A percentile compares a stretch with the other conserved stretches of the same genome.
These are phyloP conservation scores for Kryptopterus vitreolus DNA, from an alignment of 2,797 vertebrate genomes.

Conservation along the genomic window DNA sequence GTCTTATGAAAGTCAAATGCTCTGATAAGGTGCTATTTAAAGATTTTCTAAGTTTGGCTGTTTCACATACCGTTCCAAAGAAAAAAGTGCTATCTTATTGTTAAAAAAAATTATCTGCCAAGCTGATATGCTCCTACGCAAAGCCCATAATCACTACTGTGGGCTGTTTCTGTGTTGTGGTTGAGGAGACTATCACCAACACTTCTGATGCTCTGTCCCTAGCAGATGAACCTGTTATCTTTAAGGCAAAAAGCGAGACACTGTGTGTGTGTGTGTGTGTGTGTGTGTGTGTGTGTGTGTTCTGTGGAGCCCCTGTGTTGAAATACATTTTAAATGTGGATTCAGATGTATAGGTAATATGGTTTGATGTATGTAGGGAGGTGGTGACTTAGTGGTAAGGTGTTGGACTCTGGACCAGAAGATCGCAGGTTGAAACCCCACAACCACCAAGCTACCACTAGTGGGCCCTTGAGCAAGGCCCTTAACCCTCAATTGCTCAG, in stretches of 20 bases:
- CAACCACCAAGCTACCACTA: too few relatives aligned
- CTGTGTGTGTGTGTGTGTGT: constrained; percentile 45
- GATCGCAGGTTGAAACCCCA: too few relatives aligned
- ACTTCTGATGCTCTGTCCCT: constrained; percentile 58
- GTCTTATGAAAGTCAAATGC: not conserved
- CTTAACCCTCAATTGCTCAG: too few relatives aligned
- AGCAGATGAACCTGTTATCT: constrained; percentile 57
- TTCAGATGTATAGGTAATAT: not conserved
- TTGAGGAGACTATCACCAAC: constrained; percentile 60
- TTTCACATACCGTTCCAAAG: not conserved
- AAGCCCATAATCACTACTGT: constrained; percentile 69
- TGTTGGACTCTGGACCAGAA: too few relatives aligned
- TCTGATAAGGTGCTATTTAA: not conserved
- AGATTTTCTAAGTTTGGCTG: not conserved
- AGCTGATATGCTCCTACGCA: constrained; percentile 56
- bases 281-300: constrained; percentile 49
- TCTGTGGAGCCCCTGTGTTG: constrained; percentile 27
- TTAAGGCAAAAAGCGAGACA: constrained; percentile 33
- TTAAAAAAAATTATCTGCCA: constrained; percentile 62
- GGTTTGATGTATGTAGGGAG: not conserved
- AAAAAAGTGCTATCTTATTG: constrained; percentile 14
- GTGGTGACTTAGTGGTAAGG: too few relatives aligned
- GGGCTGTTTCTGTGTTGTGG: constrained; percentile 62
- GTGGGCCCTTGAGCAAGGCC: too few relatives aligned
- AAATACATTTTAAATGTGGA: constrained; percentile 12